Evolutionary conservation across 2,888 invertebrate genomes (phyloP).

Genomic region (Prionchulus punctatus): DNA sequence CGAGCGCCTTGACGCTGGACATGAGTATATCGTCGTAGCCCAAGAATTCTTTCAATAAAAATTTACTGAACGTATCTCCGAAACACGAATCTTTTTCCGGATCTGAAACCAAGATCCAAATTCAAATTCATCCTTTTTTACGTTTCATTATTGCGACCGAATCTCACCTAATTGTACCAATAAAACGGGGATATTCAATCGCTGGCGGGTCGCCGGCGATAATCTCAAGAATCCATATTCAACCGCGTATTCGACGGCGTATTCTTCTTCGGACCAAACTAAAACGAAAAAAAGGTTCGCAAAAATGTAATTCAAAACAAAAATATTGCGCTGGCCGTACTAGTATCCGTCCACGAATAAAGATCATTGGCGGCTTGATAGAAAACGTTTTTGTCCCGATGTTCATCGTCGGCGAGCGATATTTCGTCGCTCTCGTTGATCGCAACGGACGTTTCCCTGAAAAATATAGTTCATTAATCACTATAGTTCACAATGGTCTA

Average conservation of each 20-base stretch:
- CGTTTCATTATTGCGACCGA: slow-evolving; percentile 3
- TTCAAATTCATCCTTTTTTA: no score
- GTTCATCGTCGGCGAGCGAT: no score
- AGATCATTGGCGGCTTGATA: no score
- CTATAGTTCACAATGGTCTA: no score
- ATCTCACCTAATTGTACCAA: slow-evolving; percentile 38
- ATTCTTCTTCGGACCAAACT: slow-evolving; percentile 55
- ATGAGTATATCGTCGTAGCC: slow-evolving; percentile 94
- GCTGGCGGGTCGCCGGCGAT: slow-evolving; percentile 64
- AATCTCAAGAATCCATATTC: slow-evolving; percentile 89
- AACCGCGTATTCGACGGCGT: slow-evolving; percentile 89
- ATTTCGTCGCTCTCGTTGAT: no score
- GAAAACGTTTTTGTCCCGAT: no score
- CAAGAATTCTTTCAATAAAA: slow-evolving; percentile 74
- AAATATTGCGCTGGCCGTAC: no score
- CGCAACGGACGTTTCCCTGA: no score
- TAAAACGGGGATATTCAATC: slow-evolving; percentile 70
- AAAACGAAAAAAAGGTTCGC: background rate
- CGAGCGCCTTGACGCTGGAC: slow-evolving; percentile 83
- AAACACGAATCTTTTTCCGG: slow-evolving; percentile 76
- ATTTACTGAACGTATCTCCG: slow-evolving; percentile 73
- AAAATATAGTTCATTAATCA: no score
- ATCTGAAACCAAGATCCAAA: no score
- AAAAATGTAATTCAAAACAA: no score
- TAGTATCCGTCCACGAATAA: no score